Percentiles rank a stretch among this genome's conserved stretches.
These are phyloP conservation scores for Drosophila paulistorum DNA, from an alignment of 1,140 invertebrate species.

Conservation along the genomic window DNA sequence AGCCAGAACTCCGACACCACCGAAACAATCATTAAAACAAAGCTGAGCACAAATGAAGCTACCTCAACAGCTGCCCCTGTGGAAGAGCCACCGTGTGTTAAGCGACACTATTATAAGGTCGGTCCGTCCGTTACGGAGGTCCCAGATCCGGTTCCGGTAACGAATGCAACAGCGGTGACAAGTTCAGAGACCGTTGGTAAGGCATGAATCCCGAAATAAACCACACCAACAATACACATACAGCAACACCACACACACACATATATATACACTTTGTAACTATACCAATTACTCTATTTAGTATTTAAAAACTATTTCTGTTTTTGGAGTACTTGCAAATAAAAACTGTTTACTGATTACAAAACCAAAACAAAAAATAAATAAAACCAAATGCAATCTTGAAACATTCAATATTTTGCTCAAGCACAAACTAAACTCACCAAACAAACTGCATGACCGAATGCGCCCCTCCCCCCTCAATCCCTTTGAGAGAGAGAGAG, in stretches of 20 bases:
- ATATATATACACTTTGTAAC: slow-evolving; percentile 1
- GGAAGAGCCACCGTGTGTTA: slow-evolving; percentile 60
- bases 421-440: slow-evolving; percentile 14
- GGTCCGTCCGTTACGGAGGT: slow-evolving; percentile 61
- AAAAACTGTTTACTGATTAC: slow-evolving; percentile 16
- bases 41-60: slow-evolving; percentile 65
- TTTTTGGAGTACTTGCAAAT: slow-evolving; percentile 24
- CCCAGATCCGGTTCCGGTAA: background rate
- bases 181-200: slow-evolving; percentile 53
- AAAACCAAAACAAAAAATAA: background rate
- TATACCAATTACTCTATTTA: slow-evolving; percentile 10
- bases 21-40: slow-evolving; percentile 41
- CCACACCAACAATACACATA: background rate
- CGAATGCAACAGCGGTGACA: slow-evolving; percentile 40
- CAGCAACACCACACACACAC: background rate
- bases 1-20: slow-evolving; percentile 31
- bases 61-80: slow-evolving; percentile 27
- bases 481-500: background rate
- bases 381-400: slow-evolving; percentile 12
- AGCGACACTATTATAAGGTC: slow-evolving; percentile 68
- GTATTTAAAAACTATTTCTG: slow-evolving; percentile 15
- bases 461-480: background rate
- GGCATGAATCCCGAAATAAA: slow-evolving; percentile 27
- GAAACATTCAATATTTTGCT: slow-evolving; percentile 22
- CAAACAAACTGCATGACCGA: slow-evolving; percentile 11